Base-by-base conservation (phyloP, 2,797 vertebrate genomes). In the Erpetoichthys calabaricus region DNA sequence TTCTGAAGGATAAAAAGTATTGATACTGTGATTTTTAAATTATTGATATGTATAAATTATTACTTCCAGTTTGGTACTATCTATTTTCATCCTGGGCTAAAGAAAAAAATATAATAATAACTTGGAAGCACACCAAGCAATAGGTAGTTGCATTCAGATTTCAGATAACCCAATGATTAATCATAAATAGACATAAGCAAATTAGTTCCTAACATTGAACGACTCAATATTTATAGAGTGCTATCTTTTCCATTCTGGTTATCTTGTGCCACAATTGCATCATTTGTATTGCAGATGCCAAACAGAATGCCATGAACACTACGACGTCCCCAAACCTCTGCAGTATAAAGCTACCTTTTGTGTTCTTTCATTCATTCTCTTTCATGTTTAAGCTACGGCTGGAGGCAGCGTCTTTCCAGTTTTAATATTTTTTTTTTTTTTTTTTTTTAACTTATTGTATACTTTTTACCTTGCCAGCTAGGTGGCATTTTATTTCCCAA, bases 1-100 rank as follows among this genome's bases (percentile, higher is more conserved):
- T 65, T 78, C 62, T 73, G 73, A 80, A 80, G 70, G 74, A 80
- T 74, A 71, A 75, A 66, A 77, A 72, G 64, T 79, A 75, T 84
- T 73, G 64, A 80, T 80, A 79, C 74, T 85, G 69, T 85, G 73
- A 80, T 85, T 86, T 82, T 81, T 76, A 79, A 81, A 77, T 83
- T 74, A 73, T 82, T 83, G 60, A 68, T 65, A 65, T 70, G 56
- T 73, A 67, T 77, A 75, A 68, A 78, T 67, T 71, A 65, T 60
- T 59, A 59, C 63, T 67, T 75, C 65, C 60, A 70, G 62, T 73
- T 75, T 75, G 71, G 72, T 79, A 82, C 70, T 78, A 74, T 77
- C 71, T 80, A 75, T 75, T 69, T 76, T 67, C 64, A 74, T 78
- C 69, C 64, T 71, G 71, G 73, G 76, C 66, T 72, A 72, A 61